Base-by-base conservation (phyloP, 2,888 invertebrate genomes). In the Athalia circularis region DNA sequence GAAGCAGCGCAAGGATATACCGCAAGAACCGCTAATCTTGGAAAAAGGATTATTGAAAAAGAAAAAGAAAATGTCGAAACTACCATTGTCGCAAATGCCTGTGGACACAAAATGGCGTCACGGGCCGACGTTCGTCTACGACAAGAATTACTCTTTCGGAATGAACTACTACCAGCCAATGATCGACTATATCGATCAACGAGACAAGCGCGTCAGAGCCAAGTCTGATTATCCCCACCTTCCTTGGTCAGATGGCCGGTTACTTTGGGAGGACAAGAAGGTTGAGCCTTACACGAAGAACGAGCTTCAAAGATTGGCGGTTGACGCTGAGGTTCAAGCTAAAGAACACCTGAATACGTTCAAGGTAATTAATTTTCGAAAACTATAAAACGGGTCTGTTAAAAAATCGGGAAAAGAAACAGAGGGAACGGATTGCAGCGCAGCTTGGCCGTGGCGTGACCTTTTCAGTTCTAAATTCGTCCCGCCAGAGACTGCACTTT, bases 131-230 rank as follows among this genome's bases (percentile, higher is more conserved):
- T 89, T 93, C 78, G 93, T 95, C 79, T 96, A 96, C 91, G 94
- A 95, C 87, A 94, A 94, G 90, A 96, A 96, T 91, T 96, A 96
- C 91, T 95, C 95, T 83, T 95, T 94, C 90, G 96, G 95, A 75
- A 95, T 96, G 86, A 95, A 96, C 91, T 96, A 93, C 90, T 96
- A 96, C 91, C 95, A 96, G 90, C 96, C 96, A 70, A 96, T 96
- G 96, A 94, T 96, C 86, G 96, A 96, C 90, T 96, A 95, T 87
- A 94, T 96, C 84, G 94, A 94, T 87, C 93, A 93, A 65, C 95
- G 95, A 91, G 93, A 94, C 83, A 91, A 85, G 78, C 89, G 87
- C 68, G 85, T 83, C 62, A 86, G 85, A 80, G 83, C 84, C 65
- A 89, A 89, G 83, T 89, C 90, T 79, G 90, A 90, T 70, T 92